These are phyloP conservation scores for Galaxea fascicularis DNA, from an alignment of 92 coral and sea anemone genomes.

Conservation along the genomic window DNA sequence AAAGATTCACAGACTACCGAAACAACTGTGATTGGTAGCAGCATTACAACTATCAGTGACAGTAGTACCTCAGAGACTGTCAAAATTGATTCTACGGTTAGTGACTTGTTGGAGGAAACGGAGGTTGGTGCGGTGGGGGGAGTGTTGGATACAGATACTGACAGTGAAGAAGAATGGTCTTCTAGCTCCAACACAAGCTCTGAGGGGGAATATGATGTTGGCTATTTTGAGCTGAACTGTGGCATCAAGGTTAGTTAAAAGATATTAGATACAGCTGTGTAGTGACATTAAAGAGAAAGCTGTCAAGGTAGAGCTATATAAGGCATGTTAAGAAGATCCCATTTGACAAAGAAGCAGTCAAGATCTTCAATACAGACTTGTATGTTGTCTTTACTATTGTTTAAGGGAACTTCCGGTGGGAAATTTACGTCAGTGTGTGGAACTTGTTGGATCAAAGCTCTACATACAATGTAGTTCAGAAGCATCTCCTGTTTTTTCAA, in stretches of 20 bases:
- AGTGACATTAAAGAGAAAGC: no score
- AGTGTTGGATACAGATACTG: background rate
- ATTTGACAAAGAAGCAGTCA: no score
- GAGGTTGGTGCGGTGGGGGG: conserved; percentile 29
- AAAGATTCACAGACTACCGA: background rate
- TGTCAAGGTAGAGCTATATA: no score
- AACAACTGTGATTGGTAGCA: background rate
- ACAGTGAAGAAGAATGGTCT: conserved; percentile 40
- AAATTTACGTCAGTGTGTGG: no score
- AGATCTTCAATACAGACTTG: no score
- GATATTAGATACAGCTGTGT: no score
- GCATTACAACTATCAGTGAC: background rate
- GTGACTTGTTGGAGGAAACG: background rate
- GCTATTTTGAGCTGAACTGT: conserved; percentile 47
- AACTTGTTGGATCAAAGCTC: no score
- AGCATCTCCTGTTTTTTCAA: no score
- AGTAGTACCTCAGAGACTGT: background rate
- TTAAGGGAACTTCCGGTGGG: no score
- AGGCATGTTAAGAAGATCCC: no score
- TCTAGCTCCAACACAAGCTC: conserved; percentile 69
- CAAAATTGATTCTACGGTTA: background rate
- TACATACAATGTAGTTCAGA: no score
- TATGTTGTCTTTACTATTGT: no score
- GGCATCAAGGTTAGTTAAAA: conserved; percentile 40
- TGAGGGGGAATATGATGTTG: conserved; percentile 76